Conservation (phyloP, 2,113 vertebrate genomes). For the Neolamprologus falcicula region DNA sequence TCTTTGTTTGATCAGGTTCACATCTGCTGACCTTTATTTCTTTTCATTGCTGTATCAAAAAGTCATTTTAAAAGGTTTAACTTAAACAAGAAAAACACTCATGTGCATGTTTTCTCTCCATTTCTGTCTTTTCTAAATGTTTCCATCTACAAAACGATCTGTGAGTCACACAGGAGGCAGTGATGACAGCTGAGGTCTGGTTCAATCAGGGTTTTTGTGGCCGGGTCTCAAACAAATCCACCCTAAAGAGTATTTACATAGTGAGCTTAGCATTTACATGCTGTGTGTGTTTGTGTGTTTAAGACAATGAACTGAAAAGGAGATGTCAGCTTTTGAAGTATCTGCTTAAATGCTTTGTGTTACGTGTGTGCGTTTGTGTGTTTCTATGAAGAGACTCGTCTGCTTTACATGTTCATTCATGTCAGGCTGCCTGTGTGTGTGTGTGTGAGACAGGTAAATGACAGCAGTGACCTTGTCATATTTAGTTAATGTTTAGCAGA, state of each 20-base stretch:
- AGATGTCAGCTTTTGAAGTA: neutral
- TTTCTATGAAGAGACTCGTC: neutral
- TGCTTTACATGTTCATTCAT: neutral
- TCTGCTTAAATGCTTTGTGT: neutral
- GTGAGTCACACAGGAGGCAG: neutral
- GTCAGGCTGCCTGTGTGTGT: neutral
- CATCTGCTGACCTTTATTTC: neutral
- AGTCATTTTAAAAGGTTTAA: neutral
- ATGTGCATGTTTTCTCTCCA: neutral
- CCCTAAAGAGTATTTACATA: neutral
- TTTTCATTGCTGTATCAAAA: neutral
- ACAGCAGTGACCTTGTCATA: conserved; percentile 23
- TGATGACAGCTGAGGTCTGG: neutral
- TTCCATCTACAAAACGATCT: neutral
- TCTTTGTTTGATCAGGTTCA: neutral
- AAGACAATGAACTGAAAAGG: neutral
- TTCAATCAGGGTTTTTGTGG: neutral
- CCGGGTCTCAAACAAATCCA: neutral
- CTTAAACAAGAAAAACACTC: neutral
- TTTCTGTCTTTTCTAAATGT: neutral
- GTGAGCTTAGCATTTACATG: neutral
- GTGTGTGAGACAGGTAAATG: neutral
- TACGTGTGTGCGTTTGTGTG: neutral
- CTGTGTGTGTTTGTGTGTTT: neutral
- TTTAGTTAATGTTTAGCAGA: neutral